Percentiles rank a stretch among this genome's conserved stretches.
phyloP scores from a whole-genome alignment of 2,113 vertebrate genomes.

The Phylloscopus trochiloides region DNA sequence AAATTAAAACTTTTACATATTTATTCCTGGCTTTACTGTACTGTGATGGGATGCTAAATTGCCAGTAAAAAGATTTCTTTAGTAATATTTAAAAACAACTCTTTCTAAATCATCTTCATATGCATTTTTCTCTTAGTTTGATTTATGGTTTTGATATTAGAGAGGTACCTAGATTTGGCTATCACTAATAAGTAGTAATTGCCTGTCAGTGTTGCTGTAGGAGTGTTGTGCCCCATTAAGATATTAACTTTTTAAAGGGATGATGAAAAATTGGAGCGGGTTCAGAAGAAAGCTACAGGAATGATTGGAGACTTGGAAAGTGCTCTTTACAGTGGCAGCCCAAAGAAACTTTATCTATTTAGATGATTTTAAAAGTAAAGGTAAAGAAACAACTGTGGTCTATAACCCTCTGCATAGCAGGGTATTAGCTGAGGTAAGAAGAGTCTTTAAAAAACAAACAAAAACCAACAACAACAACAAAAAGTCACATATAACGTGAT shows the following conservation, averaged over 20 bases:
- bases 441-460: neutral
- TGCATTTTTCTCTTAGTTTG: neutral
- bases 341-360: neutral
- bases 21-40: slow-evolving; percentile 26
- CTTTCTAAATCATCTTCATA: neutral
- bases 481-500: neutral
- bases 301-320: neutral
- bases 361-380: neutral
- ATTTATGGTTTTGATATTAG: neutral
- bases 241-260: neutral
- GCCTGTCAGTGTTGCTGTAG: neutral
- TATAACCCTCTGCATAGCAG: neutral
- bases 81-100: neutral
- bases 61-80: neutral
- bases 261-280: neutral
- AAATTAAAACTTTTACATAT: slow-evolving; percentile 6
- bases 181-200: neutral
- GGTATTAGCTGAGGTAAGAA: neutral
- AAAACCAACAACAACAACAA: neutral
- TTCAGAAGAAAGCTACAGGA: slow-evolving; percentile 13
- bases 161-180: neutral
- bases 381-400: neutral
- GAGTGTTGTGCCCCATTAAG: neutral
- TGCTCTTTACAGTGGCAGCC: neutral
- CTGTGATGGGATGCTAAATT: neutral